Percentiles rank a stretch among this genome's conserved stretches.
phyloP scores from a whole-genome alignment of 2,888 invertebrate species.

The Craniophora ligustri region DNA sequence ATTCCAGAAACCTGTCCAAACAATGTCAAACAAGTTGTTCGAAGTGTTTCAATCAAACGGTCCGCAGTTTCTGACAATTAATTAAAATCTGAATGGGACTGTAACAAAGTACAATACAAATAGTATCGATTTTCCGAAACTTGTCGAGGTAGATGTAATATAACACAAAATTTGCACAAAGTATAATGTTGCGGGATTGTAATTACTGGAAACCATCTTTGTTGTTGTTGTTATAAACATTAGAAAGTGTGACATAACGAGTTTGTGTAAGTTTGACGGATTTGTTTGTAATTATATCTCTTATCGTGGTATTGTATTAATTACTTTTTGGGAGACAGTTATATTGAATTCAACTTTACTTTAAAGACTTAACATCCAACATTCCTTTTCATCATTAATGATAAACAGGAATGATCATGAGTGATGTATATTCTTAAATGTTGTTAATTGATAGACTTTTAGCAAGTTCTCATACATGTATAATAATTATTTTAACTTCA shows the following conservation, averaged over 20 bases:
- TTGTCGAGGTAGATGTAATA: constrained; percentile 49
- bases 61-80: constrained; percentile 77
- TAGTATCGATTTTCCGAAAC: constrained; percentile 69
- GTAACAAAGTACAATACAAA: constrained; percentile 68
- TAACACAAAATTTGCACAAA: constrained; percentile 47
- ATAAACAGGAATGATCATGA: no score
- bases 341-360: neutral
- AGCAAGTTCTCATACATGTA: no score
- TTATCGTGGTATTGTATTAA: constrained; percentile 3
- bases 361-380: no score
- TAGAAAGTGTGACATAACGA: constrained; percentile 13
- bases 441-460: no score
- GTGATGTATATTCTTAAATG: no score
- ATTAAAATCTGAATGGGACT: constrained; percentile 77
- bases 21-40: constrained; percentile 78
- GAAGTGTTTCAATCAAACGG: constrained; percentile 78
- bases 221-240: constrained; percentile 31
- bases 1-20: constrained; percentile 74
- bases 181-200: constrained; percentile 38
- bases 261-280: constrained; percentile 18
- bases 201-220: constrained; percentile 26
- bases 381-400: no score
- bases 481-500: no score
- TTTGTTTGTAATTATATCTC: constrained; percentile 19
- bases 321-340: constrained; percentile 1